These are phyloP conservation scores for Leptopilina syphax DNA, from an alignment of 2,888 invertebrate genomes.

Conservation along the genomic window DNA sequence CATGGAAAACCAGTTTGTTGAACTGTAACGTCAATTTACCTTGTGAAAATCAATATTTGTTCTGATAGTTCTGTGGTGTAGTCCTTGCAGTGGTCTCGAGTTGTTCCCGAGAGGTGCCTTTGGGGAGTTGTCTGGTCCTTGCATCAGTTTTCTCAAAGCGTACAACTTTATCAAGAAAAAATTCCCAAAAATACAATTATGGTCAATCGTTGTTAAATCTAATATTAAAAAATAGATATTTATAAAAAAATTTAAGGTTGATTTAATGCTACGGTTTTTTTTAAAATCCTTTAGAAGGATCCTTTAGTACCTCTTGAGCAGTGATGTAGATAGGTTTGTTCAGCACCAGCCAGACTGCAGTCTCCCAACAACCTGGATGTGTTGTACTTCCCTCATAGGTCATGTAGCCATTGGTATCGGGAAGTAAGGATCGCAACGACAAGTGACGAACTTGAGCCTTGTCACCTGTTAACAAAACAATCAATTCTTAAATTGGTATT, in stretches of 20 bases:
- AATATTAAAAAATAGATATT: too few species aligned
- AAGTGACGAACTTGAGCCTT: slow-evolving; percentile 90
- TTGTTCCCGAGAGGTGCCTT: slow-evolving; percentile 96
- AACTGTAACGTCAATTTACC: slow-evolving; percentile 65
- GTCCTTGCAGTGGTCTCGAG: slow-evolving; percentile 93
- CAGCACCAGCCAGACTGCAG: slow-evolving; percentile 98
- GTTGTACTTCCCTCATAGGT: slow-evolving; percentile 99
- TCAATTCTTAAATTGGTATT: slow-evolving; percentile 3
- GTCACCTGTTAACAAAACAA: slow-evolving; percentile 82
- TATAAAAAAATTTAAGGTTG: too few species aligned
- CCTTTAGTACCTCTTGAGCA: slow-evolving; percentile 89
- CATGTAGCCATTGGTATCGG: slow-evolving; percentile 95
- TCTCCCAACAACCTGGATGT: slow-evolving; percentile 99
- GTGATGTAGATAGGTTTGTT: slow-evolving; percentile 99
- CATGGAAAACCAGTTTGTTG: slow-evolving; percentile 37
- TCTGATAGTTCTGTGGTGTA: slow-evolving; percentile 95
- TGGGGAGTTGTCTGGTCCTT: slow-evolving; percentile 90
- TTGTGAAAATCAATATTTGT: slow-evolving; percentile 98
- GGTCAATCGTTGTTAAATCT: neutral
- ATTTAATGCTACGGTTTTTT: too few species aligned
- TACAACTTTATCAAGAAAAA: slow-evolving; percentile 83
- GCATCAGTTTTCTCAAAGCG: slow-evolving; percentile 91
- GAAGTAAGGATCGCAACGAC: slow-evolving; percentile 90
- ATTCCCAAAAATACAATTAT: neutral
- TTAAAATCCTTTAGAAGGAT: too few species aligned